These are phyloP conservation scores for Dasyornis broadbenti DNA, from an alignment of 2,113 vertebrate genomes.

Conservation along the genomic window DNA sequence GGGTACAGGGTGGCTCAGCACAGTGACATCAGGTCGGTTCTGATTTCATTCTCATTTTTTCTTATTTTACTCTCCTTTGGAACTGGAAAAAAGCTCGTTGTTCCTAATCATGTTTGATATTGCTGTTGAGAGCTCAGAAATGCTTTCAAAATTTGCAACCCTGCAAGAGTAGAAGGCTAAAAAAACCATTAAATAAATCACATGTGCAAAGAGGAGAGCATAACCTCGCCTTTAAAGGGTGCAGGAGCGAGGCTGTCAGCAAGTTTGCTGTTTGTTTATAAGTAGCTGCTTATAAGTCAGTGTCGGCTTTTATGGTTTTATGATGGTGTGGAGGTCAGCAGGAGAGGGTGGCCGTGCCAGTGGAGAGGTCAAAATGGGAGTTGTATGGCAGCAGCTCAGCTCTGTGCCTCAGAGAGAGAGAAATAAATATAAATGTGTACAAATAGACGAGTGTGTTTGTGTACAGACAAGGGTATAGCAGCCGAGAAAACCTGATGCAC, in stretches of 20 bases:
- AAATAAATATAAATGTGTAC: rapidly evolving
- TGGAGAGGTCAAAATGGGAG: not conserved
- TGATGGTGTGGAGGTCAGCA: not conserved
- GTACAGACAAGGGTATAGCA: not conserved
- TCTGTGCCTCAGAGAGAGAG: not conserved
- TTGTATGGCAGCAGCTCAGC: not conserved
- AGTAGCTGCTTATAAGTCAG: not conserved
- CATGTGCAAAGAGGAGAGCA: not conserved
- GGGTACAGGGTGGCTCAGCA: not conserved
- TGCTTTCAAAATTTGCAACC: not conserved
- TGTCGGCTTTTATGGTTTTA: not conserved
- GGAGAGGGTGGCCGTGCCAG: not conserved
- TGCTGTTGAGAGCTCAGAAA: not conserved
- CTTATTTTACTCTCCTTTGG: not conserved
- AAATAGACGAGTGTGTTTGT: not conserved
- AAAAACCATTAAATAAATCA: not conserved
- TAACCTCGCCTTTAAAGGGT: not conserved
- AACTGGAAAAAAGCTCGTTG: not conserved
- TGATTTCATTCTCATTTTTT: not conserved
- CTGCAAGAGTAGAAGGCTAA: too few relatives aligned
- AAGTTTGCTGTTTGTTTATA: not conserved
- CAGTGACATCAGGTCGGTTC: rapidly evolving
- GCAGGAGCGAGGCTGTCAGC: not conserved
- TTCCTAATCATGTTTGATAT: not conserved
- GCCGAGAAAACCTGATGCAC: not conserved